Base-by-base conservation (phyloP, 2,113 vertebrate genomes). In the Eublepharis macularius region DNA sequence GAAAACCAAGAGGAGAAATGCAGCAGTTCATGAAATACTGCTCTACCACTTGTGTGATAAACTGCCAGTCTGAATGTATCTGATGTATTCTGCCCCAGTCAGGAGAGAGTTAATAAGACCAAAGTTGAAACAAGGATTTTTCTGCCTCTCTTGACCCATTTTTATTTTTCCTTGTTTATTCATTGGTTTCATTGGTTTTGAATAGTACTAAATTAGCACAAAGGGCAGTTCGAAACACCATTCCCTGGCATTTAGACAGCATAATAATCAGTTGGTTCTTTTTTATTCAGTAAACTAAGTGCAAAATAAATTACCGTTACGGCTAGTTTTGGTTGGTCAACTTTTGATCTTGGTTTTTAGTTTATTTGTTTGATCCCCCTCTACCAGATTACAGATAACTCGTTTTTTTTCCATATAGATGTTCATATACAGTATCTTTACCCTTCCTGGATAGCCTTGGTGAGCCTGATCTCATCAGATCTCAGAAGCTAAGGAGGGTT, bases 241-340 rank as follows among this genome's bases (percentile, higher is more conserved):
- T 72, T 54, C 36, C 9, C 45, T 74, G 80, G 21, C 86, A 88
- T 80, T 84, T 88, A 80, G 36, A 32, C 34, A 54, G 47, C 66
- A 41, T 73, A 49, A 72, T 82, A 73, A 41, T 47, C 36, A 69
- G 34, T 75, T 80, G 54, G 76, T 36, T 63, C 68, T 63, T 74
- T 88, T 84, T 47, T 73, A 72, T 29, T 66, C 34, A 79, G 51
- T 79, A 49, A 73, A 70, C 69, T 34, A 14, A 49, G 16, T 45
- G 17, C 12, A 70, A 12, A 51, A 57, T 6, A 70, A 51, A 51
- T 24, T 78, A 10, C 34, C 39, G 4, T 29, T 16, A 29, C 41
- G 36, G 49, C 11, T 73, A 36, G 45, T 73, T 51, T 19, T 69
- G 43, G 45, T 32, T 76, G 11, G 32, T 51, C 47, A 34, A 34